These are phyloP conservation scores for Carapus acus DNA, from an alignment of 2,797 vertebrate species.

Conservation along the genomic window DNA sequence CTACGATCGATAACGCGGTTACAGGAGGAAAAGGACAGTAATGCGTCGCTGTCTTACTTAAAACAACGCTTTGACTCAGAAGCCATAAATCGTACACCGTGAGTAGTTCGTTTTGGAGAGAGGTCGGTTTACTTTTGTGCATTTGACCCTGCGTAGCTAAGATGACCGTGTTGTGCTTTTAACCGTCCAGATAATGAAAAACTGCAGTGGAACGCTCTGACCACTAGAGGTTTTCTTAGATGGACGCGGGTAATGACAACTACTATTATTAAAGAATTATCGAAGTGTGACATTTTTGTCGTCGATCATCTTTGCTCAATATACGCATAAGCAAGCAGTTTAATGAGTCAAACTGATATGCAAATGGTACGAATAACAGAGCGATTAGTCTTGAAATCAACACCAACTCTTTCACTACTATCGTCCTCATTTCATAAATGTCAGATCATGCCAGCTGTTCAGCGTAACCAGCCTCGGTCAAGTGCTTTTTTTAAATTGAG, in stretches of 20 bases:
- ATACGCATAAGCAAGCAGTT: slow-evolving; percentile 40
- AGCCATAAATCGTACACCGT: background rate
- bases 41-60: slow-evolving; percentile 14
- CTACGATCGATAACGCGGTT: slow-evolving; percentile 76
- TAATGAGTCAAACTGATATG: slow-evolving; percentile 57
- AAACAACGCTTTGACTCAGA: slow-evolving; percentile 7
- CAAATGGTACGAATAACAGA: slow-evolving; percentile 55
- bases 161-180: slow-evolving; percentile 72
- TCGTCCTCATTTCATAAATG: slow-evolving; percentile 59
- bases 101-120: slow-evolving; percentile 29
- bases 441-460: slow-evolving; percentile 53
- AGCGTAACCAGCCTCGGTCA: slow-evolving; percentile 20
- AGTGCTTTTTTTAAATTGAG: slow-evolving; percentile 9
- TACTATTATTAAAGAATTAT: slow-evolving; percentile 57
- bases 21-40: slow-evolving; percentile 46
- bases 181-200: slow-evolving; percentile 67
- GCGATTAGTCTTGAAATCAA: slow-evolving; percentile 57
- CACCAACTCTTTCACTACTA: slow-evolving; percentile 44
- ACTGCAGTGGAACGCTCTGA: slow-evolving; percentile 64
- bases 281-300: slow-evolving; percentile 49
- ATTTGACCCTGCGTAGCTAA: slow-evolving; percentile 67
- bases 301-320: slow-evolving; percentile 38
- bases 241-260: slow-evolving; percentile 49
- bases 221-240: slow-evolving; percentile 75
- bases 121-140: slow-evolving; percentile 59